Conservation (phyloP, 1,140 invertebrate species). For the Grapholita molesta region DNA sequence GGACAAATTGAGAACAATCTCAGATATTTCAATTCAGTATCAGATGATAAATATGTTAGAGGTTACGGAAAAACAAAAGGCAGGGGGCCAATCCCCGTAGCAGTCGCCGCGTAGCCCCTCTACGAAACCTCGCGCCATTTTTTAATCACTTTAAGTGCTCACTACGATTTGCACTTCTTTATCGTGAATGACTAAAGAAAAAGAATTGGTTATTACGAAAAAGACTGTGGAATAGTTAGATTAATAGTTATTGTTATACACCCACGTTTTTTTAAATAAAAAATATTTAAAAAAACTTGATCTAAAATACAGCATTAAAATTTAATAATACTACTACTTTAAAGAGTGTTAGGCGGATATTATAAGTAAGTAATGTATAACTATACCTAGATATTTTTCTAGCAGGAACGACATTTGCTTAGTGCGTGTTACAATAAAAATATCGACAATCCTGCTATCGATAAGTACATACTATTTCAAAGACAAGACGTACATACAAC, state of each 20-base stretch:
- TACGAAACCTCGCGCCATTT: conserved; percentile 38
- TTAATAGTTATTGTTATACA: not conserved
- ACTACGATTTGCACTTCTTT: conserved; percentile 60
- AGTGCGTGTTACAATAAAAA: too few species aligned
- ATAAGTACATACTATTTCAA: too few species aligned
- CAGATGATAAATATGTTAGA: not conserved
- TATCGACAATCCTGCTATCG: too few species aligned
- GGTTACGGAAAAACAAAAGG: conserved; percentile 7
- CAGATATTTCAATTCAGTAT: not conserved
- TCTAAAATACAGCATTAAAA: too few species aligned
- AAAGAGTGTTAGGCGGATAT: too few species aligned
- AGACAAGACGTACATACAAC: too few species aligned
- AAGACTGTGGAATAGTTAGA: conserved; percentile 33
- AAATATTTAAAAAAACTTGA: too few species aligned
- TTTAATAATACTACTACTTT: too few species aligned
- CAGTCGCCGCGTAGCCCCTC: conserved; percentile 26
- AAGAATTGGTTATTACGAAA: conserved; percentile 50
- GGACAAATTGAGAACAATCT: not conserved
- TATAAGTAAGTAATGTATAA: too few species aligned
- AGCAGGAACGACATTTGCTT: too few species aligned
- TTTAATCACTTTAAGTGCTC: conserved; percentile 74
- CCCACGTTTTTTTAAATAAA: too few species aligned
- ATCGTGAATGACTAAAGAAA: conserved; percentile 51
- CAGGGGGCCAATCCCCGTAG: not conserved
- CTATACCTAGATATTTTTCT: too few species aligned